A percentile compares a stretch with the other conserved stretches of the same genome.
phyloP scores from a whole-genome alignment of 2,888 invertebrate species.

The Drosophila colorata region DNA sequence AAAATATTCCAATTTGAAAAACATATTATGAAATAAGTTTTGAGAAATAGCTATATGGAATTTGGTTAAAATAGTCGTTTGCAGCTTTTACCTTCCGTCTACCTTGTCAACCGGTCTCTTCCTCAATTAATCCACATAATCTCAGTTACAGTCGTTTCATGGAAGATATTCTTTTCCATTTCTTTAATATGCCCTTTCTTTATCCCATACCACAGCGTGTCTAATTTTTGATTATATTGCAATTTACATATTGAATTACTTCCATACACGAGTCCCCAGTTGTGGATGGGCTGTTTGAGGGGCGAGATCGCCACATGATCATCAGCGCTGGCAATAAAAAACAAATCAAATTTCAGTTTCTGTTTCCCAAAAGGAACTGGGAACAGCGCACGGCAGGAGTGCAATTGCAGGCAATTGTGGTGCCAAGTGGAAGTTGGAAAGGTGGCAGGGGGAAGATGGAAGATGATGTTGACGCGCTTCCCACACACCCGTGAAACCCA shows the following conservation, averaged over 20 bases:
- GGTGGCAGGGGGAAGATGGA: conserved; percentile 27
- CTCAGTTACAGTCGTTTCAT: conserved; percentile 2
- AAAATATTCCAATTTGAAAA: background rate
- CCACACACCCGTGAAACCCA: conserved; percentile 52
- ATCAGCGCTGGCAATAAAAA: conserved; percentile 34
- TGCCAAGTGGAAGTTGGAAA: conserved; percentile 20
- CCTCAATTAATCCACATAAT: background rate
- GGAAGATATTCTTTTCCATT: conserved; percentile 2
- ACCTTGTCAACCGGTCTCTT: too few species aligned
- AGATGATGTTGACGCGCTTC: conserved; percentile 61
- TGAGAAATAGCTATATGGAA: background rate
- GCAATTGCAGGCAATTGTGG: conserved; percentile 64
- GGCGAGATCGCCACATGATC: conserved; percentile 35
- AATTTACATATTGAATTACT: conserved; percentile 81
- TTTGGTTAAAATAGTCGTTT: too few species aligned
- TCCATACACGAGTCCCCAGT: conserved; percentile 56
- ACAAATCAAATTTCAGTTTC: conserved; percentile 43
- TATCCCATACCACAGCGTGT: conserved; percentile 53
- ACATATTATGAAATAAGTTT: background rate
- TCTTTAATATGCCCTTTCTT: conserved; percentile 1
- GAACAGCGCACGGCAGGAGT: conserved; percentile 53
- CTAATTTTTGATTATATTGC: conserved; percentile 82
- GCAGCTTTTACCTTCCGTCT: background rate
- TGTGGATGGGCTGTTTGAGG: background rate
- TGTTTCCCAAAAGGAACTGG: conserved; percentile 21